Conservation (phyloP, 2,888 invertebrate genomes). For the Tanytarsus gracilentus region DNA sequence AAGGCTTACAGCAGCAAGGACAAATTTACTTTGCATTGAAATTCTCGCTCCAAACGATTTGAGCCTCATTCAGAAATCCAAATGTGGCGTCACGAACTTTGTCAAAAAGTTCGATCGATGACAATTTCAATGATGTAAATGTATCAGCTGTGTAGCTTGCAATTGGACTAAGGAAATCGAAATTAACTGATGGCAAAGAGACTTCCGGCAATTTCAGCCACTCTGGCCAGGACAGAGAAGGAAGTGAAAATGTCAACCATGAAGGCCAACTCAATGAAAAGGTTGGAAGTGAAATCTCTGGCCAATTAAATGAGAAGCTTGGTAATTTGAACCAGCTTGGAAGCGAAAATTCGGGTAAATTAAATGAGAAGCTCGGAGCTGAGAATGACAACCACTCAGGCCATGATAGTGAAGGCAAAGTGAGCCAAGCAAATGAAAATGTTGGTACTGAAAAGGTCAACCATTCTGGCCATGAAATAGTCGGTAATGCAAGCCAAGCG, state of each 20-base stretch:
- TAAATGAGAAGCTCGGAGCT: neutral
- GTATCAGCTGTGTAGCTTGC: neutral
- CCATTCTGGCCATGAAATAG: no score
- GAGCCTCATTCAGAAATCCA: constrained; percentile 40
- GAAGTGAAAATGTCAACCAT: neutral
- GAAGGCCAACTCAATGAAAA: neutral
- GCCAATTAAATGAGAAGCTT: no score
- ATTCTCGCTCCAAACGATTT: constrained; percentile 43
- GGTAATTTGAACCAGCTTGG: neutral
- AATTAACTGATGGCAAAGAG: constrained; percentile 4
- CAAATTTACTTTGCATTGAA: constrained; percentile 35
- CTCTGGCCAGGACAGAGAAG: neutral
- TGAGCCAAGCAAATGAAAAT: no score
- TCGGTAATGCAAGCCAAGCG: no score
- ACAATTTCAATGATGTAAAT: constrained; percentile 32
- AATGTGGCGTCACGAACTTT: constrained; percentile 51
- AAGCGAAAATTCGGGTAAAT: neutral
- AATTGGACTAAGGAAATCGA: neutral
- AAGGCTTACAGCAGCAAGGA: no score
- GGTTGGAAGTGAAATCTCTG: constrained; percentile 35
- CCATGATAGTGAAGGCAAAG: neutral
- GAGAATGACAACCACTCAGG: neutral
- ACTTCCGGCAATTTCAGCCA: constrained; percentile 11
- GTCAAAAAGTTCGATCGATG: constrained; percentile 66
- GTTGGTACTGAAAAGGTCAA: no score